A percentile compares a stretch with the other conserved stretches of the same genome.
These are phyloP conservation scores for Dipodomys merriami DNA, from an alignment of 2,113 vertebrate genomes.

Conservation along the genomic window DNA sequence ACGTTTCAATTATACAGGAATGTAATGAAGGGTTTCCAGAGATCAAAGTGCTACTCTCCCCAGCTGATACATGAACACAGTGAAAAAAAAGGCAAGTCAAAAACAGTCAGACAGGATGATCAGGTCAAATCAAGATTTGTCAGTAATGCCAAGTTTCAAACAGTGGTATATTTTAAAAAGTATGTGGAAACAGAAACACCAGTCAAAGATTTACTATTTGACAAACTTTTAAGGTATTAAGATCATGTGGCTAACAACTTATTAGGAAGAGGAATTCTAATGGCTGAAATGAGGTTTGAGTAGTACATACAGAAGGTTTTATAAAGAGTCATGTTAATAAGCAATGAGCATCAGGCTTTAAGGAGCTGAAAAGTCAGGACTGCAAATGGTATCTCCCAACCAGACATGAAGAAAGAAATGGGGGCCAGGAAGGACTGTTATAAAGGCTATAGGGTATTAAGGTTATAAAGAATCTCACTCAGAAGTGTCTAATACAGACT, in stretches of 20 bases:
- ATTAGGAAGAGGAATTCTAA: constrained; percentile 4
- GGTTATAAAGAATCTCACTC: not conserved
- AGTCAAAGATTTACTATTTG: constrained; percentile 1
- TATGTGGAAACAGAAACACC: constrained; percentile 25
- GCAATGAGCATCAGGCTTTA: not conserved
- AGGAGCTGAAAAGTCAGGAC: not conserved
- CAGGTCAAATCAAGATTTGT: constrained; percentile 26
- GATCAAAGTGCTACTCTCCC: not conserved
- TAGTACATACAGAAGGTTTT: not conserved
- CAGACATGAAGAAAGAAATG: not conserved
- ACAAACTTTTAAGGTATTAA: constrained; percentile 20
- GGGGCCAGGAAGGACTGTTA: not conserved
- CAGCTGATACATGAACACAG: constrained; percentile 3
- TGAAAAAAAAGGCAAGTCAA: not conserved
- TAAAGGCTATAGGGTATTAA: not conserved
- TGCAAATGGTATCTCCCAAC: not conserved
- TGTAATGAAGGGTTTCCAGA: not conserved
- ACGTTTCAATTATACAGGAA: not conserved
- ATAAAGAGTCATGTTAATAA: not conserved
- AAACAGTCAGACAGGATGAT: not conserved
- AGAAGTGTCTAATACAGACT: not conserved
- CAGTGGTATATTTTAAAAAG: not conserved
- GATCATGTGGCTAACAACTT: not conserved
- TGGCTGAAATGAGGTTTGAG: not conserved
- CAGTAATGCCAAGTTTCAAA: not conserved